Evolutionary conservation across 2,113 vertebrate genomes (phyloP).

Genomic region (Erythrolamprus reginae): DNA sequence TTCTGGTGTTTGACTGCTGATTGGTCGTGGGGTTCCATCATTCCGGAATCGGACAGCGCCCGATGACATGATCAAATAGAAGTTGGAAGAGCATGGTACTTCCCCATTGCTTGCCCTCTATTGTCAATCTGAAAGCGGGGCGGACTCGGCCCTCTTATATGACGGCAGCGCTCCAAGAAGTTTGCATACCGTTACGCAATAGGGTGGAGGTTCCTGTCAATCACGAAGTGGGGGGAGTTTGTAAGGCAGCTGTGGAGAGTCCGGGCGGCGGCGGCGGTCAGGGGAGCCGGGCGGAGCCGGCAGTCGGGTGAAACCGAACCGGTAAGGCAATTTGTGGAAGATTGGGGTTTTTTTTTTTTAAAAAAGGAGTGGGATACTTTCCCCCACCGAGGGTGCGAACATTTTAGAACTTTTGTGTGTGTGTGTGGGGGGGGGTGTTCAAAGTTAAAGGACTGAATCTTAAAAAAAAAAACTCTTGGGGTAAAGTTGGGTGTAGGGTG

Average conservation of each 20-base stretch:
- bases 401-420: too few relatives aligned
- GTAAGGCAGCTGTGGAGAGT: constrained; percentile 11
- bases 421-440: too few relatives aligned
- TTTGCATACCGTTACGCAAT: neutral
- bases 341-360: too few relatives aligned
- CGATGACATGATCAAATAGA: constrained; percentile 3
- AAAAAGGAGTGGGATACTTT: neutral
- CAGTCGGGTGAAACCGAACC: neutral
- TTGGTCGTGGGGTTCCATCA: neutral
- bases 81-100: neutral
- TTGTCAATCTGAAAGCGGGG: neutral
- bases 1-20: neutral
- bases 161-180: neutral
- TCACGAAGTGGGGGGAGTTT: neutral
- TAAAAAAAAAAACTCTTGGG: neutral
- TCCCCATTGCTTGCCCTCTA: neutral
- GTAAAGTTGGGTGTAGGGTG: neutral
- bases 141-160: neutral
- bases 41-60: constrained; percentile 26
- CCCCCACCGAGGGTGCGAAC: neutral
- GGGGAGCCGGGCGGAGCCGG: constrained; percentile 21
- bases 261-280: constrained; percentile 6
- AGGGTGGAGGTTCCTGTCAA: neutral
- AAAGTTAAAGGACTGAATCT: neutral
- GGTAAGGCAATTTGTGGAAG: neutral